These are phyloP conservation scores for Aurelia aurita complex sp. Pacific DNA, from an alignment of 30 jellyfish, hydroid and myxozoan genomes.

Conservation along the genomic window DNA sequence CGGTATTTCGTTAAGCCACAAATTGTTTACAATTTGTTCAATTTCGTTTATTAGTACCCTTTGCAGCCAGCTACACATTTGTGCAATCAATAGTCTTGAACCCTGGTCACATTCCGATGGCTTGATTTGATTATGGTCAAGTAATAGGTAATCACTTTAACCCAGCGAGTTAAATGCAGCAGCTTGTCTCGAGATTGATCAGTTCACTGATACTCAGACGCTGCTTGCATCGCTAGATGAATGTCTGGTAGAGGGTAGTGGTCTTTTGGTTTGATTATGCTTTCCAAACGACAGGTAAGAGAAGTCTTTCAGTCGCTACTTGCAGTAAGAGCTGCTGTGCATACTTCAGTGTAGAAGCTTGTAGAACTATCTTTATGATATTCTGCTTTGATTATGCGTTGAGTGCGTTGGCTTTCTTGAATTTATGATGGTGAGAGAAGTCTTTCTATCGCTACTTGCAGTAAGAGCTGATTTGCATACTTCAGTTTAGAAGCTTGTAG, in stretches of 20 bases:
- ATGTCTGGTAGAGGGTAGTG: slow-evolving; percentile 2
- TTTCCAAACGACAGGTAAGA: too few relatives aligned
- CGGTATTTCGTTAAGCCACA: background rate
- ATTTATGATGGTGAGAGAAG: too few relatives aligned
- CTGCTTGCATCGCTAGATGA: slow-evolving; percentile 14
- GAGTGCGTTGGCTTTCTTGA: too few relatives aligned
- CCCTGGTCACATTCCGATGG: background rate
- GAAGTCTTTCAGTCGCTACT: too few relatives aligned
- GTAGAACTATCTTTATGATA: too few relatives aligned
- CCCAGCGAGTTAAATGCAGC: slow-evolving; percentile 17
- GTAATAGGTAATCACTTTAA: slow-evolving; percentile 43
- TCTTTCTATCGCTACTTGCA: too few relatives aligned
- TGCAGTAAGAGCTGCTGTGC: too few relatives aligned
- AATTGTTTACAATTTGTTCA: slow-evolving; percentile 24
- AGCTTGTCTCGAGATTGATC: background rate
- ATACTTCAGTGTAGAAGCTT: too few relatives aligned
- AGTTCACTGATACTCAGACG: slow-evolving; percentile 3
- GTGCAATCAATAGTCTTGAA: slow-evolving; percentile 3
- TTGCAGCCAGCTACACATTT: background rate
- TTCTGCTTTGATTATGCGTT: too few relatives aligned
- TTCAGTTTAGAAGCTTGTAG: too few relatives aligned
- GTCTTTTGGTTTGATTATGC: too few relatives aligned
- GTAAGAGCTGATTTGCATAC: too few relatives aligned
- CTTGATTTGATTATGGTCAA: slow-evolving; percentile 54
- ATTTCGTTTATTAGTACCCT: slow-evolving; percentile 17